Percentiles rank a stretch among this genome's conserved stretches.
These are phyloP conservation scores for Noctilio leporinus DNA, from an alignment of 2,113 vertebrate species.

Conservation along the genomic window DNA sequence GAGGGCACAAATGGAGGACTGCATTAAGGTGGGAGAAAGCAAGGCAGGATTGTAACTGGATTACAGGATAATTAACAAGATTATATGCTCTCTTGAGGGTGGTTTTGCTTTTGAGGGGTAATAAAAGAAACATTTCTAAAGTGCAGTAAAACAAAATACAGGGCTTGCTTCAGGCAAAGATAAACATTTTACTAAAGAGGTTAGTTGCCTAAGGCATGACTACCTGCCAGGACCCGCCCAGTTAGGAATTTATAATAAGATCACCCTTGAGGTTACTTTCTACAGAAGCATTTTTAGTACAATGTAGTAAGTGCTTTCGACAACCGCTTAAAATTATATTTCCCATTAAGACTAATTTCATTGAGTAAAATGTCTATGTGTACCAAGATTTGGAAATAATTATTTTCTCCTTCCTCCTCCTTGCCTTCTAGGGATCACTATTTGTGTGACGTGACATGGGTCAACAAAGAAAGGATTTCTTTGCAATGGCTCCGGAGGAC, in stretches of 20 bases:
- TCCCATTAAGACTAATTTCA: neutral
- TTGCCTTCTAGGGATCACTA: slow-evolving; percentile 80
- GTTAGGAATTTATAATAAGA: neutral
- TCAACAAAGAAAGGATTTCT: slow-evolving; percentile 76
- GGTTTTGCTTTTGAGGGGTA: neutral
- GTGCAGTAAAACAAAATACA: neutral
- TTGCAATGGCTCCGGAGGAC: slow-evolving; percentile 84
- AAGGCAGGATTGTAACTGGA: neutral
- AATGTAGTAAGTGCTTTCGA: neutral
- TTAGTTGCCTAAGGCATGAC: neutral
- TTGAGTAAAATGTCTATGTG: slow-evolving; percentile 4
- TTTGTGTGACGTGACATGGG: slow-evolving; percentile 82
- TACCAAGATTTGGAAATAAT: neutral
- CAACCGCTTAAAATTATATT: neutral
- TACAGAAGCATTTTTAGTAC: neutral
- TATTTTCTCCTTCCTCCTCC: neutral
- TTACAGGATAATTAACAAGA: neutral
- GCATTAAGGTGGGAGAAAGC: neutral
- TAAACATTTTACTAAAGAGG: neutral
- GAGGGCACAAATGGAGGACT: neutral
- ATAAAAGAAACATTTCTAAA: neutral
- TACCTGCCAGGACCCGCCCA: neutral
- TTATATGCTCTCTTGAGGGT: neutral
- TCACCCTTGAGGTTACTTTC: neutral
- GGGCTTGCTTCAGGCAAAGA: neutral